Evolutionary conservation across 2,113 vertebrate species (phyloP), one percentile per base, ranked within the genome.

Genomic region (Heteronetta atricapilla): DNA sequence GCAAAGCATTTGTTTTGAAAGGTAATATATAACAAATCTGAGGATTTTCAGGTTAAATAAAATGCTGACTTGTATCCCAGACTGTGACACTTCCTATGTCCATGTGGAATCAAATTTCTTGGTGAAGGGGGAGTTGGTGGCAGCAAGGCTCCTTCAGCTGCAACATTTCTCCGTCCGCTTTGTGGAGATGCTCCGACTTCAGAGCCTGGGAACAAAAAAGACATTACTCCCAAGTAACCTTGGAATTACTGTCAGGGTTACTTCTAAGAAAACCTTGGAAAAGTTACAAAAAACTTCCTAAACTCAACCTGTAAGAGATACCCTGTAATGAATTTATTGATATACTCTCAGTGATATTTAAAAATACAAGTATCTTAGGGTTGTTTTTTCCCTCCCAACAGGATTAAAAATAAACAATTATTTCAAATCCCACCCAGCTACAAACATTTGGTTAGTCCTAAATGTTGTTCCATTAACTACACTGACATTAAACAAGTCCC

Each of bases 31-130:
- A 75, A 62, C n/a, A 81, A 75, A 75, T 13, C 34, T 64, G 20
- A 86, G 42, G 53, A 44, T 38, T 14, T 68, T 62, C 16, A 86
- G 69, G 52, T 73, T 53, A 73, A 96, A 80, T 46, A 69, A 86
- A 91, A 82, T 58, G 90, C 99, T 98, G 93, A 99, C 99, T 99
- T 99, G 98, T 99, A 99, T 93, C 99, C 99, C 97, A 99, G 95
- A 96, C 99, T 99, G 95, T 99, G 99, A 97, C 99, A 99, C 93
- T 99, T 99, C 97, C 99, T 99, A 46, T 99, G 99, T 23, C 99
- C 99, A 0, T 99, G 99, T 1, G 99, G 98, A 82, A 99, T 98
- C 84, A 99, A 97, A 97, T 99, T 99, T 94, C 99, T 97, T 25
- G 99, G 99, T 4, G 99, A 99, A 2, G 99, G 99, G 3, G 99